phyloP scores from a whole-genome alignment of 2,113 vertebrate species.

The Halichoeres trimaculatus region DNA sequence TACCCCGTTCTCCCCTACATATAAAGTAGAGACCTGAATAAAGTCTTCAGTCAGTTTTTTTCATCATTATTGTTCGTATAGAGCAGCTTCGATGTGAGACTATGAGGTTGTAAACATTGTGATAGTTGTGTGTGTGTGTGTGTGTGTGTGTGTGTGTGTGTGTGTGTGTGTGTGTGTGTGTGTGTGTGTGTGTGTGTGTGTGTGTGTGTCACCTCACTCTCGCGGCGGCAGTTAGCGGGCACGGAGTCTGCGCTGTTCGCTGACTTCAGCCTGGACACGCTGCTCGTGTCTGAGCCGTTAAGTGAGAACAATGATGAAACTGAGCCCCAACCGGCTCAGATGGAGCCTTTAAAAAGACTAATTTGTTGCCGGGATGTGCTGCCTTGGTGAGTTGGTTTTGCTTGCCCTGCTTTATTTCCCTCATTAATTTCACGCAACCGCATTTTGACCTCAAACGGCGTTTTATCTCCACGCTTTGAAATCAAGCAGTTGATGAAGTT shows the following conservation, averaged over 20 bases:
- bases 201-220: slow-evolving; percentile 11
- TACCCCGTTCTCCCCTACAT: no score
- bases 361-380: neutral
- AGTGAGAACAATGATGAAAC: neutral
- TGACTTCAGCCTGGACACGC: neutral
- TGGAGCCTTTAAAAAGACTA: neutral
- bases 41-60: no score
- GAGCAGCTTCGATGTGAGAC: no score
- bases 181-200: no score
- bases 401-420: neutral
- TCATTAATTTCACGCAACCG: neutral
- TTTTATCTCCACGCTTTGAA: neutral
- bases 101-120: no score
- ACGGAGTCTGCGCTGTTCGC: neutral
- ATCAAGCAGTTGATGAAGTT: no score
- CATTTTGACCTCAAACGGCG: neutral
- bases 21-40: no score
- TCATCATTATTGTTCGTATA: no score
- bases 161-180: no score
- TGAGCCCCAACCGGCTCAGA: neutral
- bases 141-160: no score
- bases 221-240: slow-evolving; percentile 16
- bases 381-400: slow-evolving; percentile 20
- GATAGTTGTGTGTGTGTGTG: no score
- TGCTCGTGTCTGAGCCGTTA: neutral